Evolutionary conservation across 2,113 vertebrate genomes (phyloP).

Genomic region (Columbina picui): DNA sequence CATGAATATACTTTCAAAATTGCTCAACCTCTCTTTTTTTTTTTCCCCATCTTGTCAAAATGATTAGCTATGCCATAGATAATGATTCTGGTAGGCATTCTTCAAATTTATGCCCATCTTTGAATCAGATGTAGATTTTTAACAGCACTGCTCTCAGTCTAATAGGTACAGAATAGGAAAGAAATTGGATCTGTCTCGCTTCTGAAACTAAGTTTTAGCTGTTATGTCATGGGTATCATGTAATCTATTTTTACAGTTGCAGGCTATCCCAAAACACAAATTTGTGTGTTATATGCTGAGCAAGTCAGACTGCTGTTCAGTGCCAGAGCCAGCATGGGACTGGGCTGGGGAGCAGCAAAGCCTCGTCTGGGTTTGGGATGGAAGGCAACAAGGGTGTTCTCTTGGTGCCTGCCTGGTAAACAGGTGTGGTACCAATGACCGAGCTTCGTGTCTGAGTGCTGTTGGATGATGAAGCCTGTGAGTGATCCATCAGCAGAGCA

Average conservation of each 20-base stretch:
- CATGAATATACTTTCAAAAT: neutral
- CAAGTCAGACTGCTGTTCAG: neutral
- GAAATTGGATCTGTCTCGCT: neutral
- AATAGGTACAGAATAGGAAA: neutral
- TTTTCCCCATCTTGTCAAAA: neutral
- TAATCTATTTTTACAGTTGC: neutral
- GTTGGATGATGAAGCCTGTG: conserved; percentile 79
- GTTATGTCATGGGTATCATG: neutral
- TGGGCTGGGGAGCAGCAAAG: neutral
- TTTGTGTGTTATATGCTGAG: neutral
- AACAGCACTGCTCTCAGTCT: neutral
- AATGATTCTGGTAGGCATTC: neutral
- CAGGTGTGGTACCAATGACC: neutral
- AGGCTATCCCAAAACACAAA: neutral
- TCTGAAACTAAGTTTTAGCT: neutral
- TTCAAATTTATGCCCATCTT: neutral
- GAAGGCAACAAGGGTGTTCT: neutral
- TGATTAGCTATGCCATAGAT: neutral
- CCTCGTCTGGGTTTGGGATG: neutral
- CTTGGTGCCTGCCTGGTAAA: neutral
- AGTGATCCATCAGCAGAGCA: conserved; percentile 83
- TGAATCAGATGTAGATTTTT: neutral
- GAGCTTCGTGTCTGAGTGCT: conserved; percentile 65
- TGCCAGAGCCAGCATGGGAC: neutral
- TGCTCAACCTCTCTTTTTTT: neutral